These are phyloP conservation scores for Teinopalpus imperialis DNA, from an alignment of 2,888 invertebrate genomes.

Conservation along the genomic window DNA sequence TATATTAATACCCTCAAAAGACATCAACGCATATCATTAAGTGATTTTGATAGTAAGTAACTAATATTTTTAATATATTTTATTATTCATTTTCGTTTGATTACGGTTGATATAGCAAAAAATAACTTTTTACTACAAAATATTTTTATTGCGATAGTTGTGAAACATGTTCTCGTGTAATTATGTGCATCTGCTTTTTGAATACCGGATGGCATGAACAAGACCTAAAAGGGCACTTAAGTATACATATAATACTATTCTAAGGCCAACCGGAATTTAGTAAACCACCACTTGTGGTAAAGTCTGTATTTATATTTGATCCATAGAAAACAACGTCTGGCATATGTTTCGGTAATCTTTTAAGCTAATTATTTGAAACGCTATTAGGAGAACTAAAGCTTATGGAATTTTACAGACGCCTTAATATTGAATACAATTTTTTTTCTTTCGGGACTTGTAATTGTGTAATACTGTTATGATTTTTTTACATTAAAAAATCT, in stretches of 20 bases:
- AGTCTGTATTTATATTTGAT: constrained; percentile 18
- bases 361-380: too few species aligned
- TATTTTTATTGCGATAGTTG: too few species aligned
- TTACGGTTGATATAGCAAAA: not conserved
- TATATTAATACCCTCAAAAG: constrained; percentile 39
- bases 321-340: constrained; percentile 3
- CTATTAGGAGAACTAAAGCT: too few species aligned
- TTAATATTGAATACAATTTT: too few species aligned
- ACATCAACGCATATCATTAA: constrained; percentile 41
- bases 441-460: too few species aligned
- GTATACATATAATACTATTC: constrained; percentile 50
- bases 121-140: too few species aligned
- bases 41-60: not conserved
- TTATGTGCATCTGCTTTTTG: constrained; percentile 55
- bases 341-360: constrained; percentile 19
- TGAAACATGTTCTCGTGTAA: constrained; percentile 26
- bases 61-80: too few species aligned
- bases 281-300: constrained; percentile 36
- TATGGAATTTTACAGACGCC: too few species aligned
- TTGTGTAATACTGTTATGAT: too few species aligned
- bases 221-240: constrained; percentile 45
- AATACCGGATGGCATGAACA: constrained; percentile 53
- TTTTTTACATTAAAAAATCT: too few species aligned
- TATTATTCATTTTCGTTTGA: too few species aligned
- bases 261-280: constrained; percentile 36